Percentiles rank a stretch among this genome's conserved stretches.
These are phyloP conservation scores for Petaurus breviceps DNA, from an alignment of 2,113 vertebrate species.

Conservation along the genomic window DNA sequence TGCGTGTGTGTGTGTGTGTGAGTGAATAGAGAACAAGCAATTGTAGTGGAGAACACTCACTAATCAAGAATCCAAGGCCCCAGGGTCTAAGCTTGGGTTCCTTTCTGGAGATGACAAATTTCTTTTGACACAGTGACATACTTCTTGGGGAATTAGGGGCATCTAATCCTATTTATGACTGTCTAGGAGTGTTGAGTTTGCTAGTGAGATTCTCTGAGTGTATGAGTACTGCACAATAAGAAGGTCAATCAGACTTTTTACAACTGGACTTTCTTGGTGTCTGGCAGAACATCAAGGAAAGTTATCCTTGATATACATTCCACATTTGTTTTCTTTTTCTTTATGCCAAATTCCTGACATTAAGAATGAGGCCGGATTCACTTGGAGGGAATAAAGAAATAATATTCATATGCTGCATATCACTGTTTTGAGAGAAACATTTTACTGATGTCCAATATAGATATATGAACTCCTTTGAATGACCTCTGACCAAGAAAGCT, in stretches of 20 bases:
- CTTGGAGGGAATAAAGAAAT: constrained; percentile 50
- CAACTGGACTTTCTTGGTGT: neutral
- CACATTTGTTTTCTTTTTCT: neutral
- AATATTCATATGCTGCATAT: constrained; percentile 36
- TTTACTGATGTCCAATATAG: constrained; percentile 36
- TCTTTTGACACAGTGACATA: constrained; percentile 19
- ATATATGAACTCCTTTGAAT: neutral
- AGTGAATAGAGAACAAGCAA: neutral
- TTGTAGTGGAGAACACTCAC: neutral
- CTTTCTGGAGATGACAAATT: neutral
- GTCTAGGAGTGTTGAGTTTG: neutral
- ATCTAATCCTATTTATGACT: neutral
- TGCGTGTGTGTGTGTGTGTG: neutral
- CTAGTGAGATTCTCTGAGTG: neutral
- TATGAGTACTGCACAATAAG: neutral
- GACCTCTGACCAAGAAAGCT: accelerated
- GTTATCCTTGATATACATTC: neutral
- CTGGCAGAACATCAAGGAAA: constrained; percentile 5
- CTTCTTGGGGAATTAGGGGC: neutral
- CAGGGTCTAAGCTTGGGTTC: no score
- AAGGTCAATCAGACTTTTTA: neutral
- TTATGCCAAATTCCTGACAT: neutral
- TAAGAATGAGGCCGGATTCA: constrained; percentile 33
- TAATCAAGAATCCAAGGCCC: neutral
- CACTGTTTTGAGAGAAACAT: constrained; percentile 58